A percentile compares a stretch with the other conserved stretches of the same genome.
phyloP scores from a whole-genome alignment of 2,113 vertebrate species.

The Turdus rufiventris region DNA sequence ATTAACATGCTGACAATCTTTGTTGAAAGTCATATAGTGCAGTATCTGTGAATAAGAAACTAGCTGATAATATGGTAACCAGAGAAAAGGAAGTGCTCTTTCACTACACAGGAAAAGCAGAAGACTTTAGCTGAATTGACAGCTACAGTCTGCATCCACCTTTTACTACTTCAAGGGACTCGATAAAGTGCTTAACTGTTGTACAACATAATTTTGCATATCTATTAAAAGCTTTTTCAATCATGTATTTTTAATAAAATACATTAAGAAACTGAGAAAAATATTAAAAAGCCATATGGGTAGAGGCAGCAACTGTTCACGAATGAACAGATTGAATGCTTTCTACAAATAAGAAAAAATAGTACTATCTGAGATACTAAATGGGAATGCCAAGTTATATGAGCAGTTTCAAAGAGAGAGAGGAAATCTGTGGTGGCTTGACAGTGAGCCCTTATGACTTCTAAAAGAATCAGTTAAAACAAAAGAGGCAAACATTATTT shows the following conservation, averaged over 20 bases:
- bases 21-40: background rate
- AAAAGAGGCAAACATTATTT: background rate
- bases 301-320: background rate
- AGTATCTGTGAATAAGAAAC: background rate
- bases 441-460: background rate
- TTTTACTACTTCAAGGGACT: background rate
- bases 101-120: background rate
- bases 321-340: background rate
- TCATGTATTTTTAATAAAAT: background rate
- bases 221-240: background rate
- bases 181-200: background rate
- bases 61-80: background rate
- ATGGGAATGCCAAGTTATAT: background rate
- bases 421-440: background rate
- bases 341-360: background rate
- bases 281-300: background rate
- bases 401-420: background rate
- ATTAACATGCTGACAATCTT: background rate
- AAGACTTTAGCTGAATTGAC: background rate
- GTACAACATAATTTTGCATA: background rate
- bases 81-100: background rate
- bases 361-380: background rate
- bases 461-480: background rate
- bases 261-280: background rate
- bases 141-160: background rate